Evolutionary conservation across 1,140 invertebrate species (phyloP), one percentile per base, ranked within the genome.

Genomic region (Leptinotarsa undecemlineata): DNA sequence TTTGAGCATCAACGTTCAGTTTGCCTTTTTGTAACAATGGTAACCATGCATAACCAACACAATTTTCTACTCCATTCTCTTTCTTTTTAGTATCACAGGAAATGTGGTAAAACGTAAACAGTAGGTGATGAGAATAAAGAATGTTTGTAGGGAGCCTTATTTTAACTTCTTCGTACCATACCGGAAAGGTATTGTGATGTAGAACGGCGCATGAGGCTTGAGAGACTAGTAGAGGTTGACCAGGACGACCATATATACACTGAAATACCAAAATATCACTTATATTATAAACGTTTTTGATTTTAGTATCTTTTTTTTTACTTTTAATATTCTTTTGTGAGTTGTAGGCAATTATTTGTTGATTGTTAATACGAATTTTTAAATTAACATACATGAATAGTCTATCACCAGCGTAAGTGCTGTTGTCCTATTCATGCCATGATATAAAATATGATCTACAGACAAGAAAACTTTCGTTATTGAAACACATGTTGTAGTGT

Each of bases 21-120:
- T 93, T 92, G 77, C 92, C 93, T 84, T 95, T 95, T 79, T 91
- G 89, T 21, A 97, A 84, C 19, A 98, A 87, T 3, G 95, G 94
- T 64, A 95, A 81, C 96, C 96, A 98, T 11, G 96, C 90, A 86
- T 95, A 98, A 0, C 97, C 97, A 71, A 98, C 93, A 76, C 94
- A 91, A 72, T 90, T 93, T 84, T 98, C 96, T 48, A 96, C 90
- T 1, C 90, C 89, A 17, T 90, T 89, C 77, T 94, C 92, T 77
- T 92, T 91, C 82, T 94, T 94, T 70, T 91, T 91, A 77, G 93
- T 89, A 86, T 96, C 94, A 78, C 95, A 95, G 20, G 93, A 94
- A 76, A 96, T 92, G 82, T 97, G 95, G 82, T 93, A 92, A 85
- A 97, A 97, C 3, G 93, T 95, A 83, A 97, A 97, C 4, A 97